phyloP scores from a whole-genome alignment of 2,113 vertebrate species.

The Callocephalon fimbriatum region DNA sequence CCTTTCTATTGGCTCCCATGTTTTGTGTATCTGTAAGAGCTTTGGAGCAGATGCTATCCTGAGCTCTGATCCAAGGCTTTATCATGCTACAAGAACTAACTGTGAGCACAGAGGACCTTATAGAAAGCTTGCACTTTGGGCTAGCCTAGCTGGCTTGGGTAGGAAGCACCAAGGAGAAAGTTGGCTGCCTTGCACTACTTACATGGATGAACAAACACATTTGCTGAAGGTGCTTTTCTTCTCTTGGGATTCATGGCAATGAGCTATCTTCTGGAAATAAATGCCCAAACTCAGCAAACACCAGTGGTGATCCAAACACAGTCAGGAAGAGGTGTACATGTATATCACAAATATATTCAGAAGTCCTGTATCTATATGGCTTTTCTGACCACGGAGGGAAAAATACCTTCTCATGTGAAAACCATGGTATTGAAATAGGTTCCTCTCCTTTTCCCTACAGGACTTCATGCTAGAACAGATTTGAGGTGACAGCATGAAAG shows the following conservation, averaged over 20 bases:
- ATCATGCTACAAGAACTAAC: neutral
- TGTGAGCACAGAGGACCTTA: neutral
- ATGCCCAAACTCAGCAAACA: neutral
- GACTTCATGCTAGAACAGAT: neutral
- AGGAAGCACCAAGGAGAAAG: neutral
- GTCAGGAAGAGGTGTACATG: neutral
- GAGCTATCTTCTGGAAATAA: neutral
- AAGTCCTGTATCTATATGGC: neutral
- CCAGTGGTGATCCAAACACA: neutral
- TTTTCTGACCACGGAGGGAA: neutral
- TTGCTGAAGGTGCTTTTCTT: neutral
- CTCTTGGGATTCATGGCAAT: fast-evolving
- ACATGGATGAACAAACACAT: neutral
- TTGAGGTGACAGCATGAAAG: neutral
- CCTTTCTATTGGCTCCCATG: neutral
- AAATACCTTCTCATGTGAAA: neutral
- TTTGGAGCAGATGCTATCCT: neutral
- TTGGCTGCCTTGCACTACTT: neutral
- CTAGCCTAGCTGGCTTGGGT: neutral
- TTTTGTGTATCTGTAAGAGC: neutral
- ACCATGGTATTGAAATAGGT: neutral
- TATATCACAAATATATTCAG: neutral
- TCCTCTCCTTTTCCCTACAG: neutral
- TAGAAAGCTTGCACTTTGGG: neutral
- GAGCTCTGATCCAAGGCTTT: neutral